Percentiles rank a stretch among this genome's conserved stretches.
Conservation (phyloP, 2,888 invertebrate species). For the Ophion slaviceki region DNA sequence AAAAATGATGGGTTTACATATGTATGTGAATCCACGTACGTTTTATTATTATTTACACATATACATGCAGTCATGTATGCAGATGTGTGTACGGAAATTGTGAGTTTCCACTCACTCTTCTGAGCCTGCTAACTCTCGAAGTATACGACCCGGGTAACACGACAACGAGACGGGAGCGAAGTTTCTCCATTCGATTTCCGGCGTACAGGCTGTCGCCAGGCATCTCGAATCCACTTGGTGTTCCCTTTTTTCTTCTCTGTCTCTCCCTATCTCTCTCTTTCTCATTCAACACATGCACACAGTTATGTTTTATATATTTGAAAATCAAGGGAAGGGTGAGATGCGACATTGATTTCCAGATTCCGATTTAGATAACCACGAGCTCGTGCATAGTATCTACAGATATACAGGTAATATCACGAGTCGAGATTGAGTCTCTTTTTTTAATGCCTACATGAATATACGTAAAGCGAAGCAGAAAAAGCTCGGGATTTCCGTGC, state of each 20-base stretch:
- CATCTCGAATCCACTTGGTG: slow-evolving; percentile 50
- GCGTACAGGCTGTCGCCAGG: slow-evolving; percentile 53
- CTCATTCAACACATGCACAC: not conserved
- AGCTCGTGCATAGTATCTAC: not conserved
- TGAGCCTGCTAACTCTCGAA: slow-evolving; percentile 42
- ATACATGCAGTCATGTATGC: slow-evolving; percentile 10
- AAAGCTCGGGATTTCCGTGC: slow-evolving; percentile 20
- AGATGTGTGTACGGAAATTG: slow-evolving; percentile 21
- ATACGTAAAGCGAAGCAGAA: slow-evolving; percentile 29
- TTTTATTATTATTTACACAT: slow-evolving; percentile 5
- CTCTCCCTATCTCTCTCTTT: not conserved
- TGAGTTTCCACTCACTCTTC: not conserved
- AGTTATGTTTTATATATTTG: not conserved
- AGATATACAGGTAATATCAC: not conserved
- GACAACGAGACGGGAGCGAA: slow-evolving; percentile 36
- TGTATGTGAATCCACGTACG: not conserved
- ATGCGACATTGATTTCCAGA: slow-evolving; percentile 75
- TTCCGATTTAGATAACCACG: slow-evolving; percentile 75
- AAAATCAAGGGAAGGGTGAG: slow-evolving; percentile 30
- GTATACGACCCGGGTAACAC: slow-evolving; percentile 27
- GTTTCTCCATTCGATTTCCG: slow-evolving; percentile 57
- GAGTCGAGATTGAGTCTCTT: slow-evolving; percentile 13
- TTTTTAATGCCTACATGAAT: slow-evolving; percentile 35
- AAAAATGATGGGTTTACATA: no score
- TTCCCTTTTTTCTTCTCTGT: slow-evolving; percentile 39